phyloP scores from a whole-genome alignment of 2,113 vertebrate species.

The Rhinolophus ferrumequinum region DNA sequence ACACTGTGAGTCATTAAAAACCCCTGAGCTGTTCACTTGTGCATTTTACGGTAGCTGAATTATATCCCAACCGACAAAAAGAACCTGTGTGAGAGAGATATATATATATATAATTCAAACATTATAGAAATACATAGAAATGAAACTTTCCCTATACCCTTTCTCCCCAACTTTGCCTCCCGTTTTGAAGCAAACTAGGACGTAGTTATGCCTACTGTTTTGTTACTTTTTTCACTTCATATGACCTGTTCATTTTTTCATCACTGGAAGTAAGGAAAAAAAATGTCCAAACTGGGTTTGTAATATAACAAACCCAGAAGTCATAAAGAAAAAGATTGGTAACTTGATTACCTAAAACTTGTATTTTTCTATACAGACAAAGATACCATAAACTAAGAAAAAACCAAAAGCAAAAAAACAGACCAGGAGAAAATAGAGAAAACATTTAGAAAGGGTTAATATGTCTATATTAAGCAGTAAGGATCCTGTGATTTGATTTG shows the following conservation, averaged over 20 bases:
- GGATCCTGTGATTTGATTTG: not conserved
- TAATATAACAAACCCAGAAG: constrained; percentile 5
- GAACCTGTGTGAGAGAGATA: not conserved
- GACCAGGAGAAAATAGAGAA: not conserved
- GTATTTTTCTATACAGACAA: constrained; percentile 3
- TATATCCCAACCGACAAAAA: not conserved
- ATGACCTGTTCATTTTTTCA: not conserved
- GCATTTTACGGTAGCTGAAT: not conserved
- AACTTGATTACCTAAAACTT: not conserved
- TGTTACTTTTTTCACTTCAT: constrained; percentile 32
- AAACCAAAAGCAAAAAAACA: not conserved
- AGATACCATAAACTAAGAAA: not conserved
- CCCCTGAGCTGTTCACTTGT: not conserved
- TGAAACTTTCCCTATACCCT: not conserved
- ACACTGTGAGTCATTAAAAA: not conserved
- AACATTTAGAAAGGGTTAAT: not conserved
- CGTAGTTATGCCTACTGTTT: not conserved
- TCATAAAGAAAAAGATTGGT: not conserved
- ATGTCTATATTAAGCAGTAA: not conserved
- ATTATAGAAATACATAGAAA: not conserved
- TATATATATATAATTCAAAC: not conserved
- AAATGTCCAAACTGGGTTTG: constrained; percentile 2
- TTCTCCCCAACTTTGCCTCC: not conserved
- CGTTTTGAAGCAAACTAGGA: constrained; percentile 3
- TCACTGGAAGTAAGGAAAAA: not conserved